Base-by-base conservation (phyloP, 92 coral and sea anemone genomes). In the Zoanthus gigantus region DNA sequence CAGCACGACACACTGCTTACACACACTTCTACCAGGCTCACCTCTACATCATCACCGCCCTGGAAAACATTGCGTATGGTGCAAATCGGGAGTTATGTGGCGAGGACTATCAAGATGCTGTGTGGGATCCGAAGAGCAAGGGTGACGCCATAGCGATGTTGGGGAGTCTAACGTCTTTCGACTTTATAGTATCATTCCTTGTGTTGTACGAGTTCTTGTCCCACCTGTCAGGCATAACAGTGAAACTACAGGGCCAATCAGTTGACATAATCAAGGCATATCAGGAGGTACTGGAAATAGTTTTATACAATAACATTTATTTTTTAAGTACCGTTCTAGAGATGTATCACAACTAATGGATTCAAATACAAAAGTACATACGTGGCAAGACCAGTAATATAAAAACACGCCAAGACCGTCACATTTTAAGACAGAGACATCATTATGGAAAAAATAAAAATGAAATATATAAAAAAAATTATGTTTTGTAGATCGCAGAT, bases 191-290 rank as follows among this genome's bases (percentile, higher is more conserved):
- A 0, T 46, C 86, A 37, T 72, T 88, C 48, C 88, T 88, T 53
- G 86, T 87, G 78, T 72, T 72, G 50, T 79, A 83, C 73, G 69
- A 77, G 68, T 77, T 83, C 65, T 68, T 83, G 31, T 89, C 91
- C 65, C 65, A 65, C 71, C 80, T 89, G 47, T 83, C 85, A 66
- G 92, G 92, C 12, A 74, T 89, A 78, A 89, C 88, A 74, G 84
- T 76, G 92, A 89, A 89, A 60, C 72, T 89, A 67, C 87, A 82
- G 83, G 72, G 91, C 45, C 54, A 18, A 60, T 58, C 71, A 10
- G 91, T 68, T 16, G 87, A 68, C 29, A 54, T 83, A 69, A 83
- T 82, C 76, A 82, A 58, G 45, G 77, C 47, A 82, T 82, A 82
- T n/a, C 50, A 82, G 37, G 83, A 78, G 83, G 83, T 78, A 78